These are phyloP conservation scores for Dermatophagoides farinae DNA, from an alignment of 1,140 invertebrate species.

Conservation along the genomic window DNA sequence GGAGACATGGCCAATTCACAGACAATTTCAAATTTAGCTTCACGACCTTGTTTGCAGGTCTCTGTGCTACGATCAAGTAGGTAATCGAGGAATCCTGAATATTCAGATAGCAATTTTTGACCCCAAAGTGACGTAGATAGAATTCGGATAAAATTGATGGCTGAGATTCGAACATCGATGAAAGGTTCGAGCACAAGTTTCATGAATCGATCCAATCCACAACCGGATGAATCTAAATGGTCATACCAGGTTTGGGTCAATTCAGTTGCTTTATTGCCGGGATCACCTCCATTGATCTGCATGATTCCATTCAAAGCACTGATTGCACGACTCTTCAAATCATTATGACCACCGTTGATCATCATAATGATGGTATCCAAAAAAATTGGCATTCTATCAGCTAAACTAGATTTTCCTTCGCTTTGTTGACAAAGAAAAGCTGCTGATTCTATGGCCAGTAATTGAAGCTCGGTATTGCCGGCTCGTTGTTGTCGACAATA, in stretches of 20 bases:
- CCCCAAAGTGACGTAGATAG: conserved; percentile 38
- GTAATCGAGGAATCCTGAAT: conserved; percentile 48
- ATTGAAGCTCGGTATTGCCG: not conserved
- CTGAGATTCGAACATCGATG: conserved; percentile 33
- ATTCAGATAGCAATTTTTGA: conserved; percentile 34
- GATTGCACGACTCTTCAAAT: conserved; percentile 8
- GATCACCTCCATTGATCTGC: not conserved
- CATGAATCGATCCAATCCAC: conserved; percentile 30
- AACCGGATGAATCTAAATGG: conserved; percentile 30
- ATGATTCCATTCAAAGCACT: not conserved
- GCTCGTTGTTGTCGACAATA: not conserved
- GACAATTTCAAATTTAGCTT: conserved; percentile 49
- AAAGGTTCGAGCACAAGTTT: conserved; percentile 39
- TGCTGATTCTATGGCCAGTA: not conserved
- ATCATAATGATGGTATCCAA: not conserved
- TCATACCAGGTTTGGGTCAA: conserved; percentile 39
- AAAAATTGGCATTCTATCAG: not conserved
- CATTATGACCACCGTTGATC: not conserved
- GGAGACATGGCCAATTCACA: conserved; percentile 35
- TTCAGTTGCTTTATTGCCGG: conserved; percentile 25
- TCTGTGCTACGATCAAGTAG: conserved; percentile 45
- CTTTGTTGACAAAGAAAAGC: not conserved
- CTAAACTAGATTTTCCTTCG: conserved; percentile 2
- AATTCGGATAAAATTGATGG: conserved; percentile 30
- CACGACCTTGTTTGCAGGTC: conserved; percentile 40